Evolutionary conservation across 2,113 vertebrate genomes (phyloP).

Genomic region (Notiomystis cincta): DNA sequence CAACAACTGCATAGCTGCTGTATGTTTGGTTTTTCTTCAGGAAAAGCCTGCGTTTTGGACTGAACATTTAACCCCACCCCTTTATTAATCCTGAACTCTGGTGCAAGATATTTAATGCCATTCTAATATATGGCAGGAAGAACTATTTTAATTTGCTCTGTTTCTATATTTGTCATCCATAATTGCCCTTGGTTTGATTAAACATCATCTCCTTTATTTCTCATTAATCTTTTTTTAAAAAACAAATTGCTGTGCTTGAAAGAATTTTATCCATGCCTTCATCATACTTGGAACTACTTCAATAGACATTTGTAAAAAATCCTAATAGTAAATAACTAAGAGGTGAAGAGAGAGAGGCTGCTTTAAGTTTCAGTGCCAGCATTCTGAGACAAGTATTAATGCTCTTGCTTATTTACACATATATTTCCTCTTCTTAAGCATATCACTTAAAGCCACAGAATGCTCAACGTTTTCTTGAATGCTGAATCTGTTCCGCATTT

Average conservation of each 20-base stretch:
- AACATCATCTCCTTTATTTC: background rate
- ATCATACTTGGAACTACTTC: constrained; percentile 44
- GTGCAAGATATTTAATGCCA: background rate
- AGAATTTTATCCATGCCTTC: background rate
- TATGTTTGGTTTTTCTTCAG: background rate
- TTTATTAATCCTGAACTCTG: constrained; percentile 1
- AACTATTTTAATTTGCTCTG: background rate
- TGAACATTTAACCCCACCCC: constrained; percentile 34
- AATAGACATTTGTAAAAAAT: constrained; percentile 25
- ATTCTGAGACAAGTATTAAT: constrained; percentile 14
- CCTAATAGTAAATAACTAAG: constrained; percentile 42
- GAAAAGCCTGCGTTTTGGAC: background rate
- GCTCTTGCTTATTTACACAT: background rate
- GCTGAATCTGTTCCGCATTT: background rate
- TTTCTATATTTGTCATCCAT: background rate
- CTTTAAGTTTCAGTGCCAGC: constrained; percentile 24
- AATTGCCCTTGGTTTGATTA: background rate
- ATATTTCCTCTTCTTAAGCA: background rate
- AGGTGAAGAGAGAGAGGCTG: background rate
- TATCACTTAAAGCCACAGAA: background rate
- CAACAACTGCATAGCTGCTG: background rate
- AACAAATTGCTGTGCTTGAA: background rate
- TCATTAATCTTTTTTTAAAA: background rate
- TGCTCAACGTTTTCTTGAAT: background rate
- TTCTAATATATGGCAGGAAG: background rate